A percentile compares a stretch with the other conserved stretches of the same genome.
phyloP scores from a whole-genome alignment of 2,113 vertebrate genomes.

The Pyrgilauda ruficollis region DNA sequence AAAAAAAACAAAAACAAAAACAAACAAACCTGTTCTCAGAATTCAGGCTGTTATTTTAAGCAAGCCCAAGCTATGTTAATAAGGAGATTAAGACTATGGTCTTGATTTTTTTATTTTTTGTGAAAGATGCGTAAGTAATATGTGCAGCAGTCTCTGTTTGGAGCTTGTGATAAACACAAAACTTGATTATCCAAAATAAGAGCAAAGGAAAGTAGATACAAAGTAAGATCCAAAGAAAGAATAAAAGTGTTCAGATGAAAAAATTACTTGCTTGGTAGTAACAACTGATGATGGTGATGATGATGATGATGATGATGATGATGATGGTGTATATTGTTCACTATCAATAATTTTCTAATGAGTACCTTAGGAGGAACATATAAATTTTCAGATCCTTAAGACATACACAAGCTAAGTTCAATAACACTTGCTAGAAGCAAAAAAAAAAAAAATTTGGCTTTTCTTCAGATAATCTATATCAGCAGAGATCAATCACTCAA shows the following conservation, averaged over 20 bases:
- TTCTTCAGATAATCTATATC: neutral
- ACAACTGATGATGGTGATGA: neutral
- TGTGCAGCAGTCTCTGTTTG: neutral
- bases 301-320: neutral
- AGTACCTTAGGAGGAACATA: neutral
- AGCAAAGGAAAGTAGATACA: neutral
- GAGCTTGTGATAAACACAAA: neutral
- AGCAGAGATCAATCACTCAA: neutral
- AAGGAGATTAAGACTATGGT: fast-evolving
- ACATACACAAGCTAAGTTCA: neutral
- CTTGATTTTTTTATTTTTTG: neutral
- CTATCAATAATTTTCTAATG: neutral
- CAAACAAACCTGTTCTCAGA: neutral
- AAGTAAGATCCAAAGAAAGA: neutral
- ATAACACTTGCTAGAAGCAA: neutral
- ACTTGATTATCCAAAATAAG: neutral
- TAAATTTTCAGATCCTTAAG: neutral
- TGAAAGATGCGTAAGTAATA: neutral
- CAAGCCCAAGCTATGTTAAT: neutral
- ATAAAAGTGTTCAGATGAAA: neutral
- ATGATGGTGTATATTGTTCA: neutral
- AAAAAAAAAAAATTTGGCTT: neutral
- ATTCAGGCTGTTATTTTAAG: neutral
- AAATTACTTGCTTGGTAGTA: neutral
- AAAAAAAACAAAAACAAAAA: neutral